Evolutionary conservation across 2,113 vertebrate species (phyloP).

Genomic region (Brachyistius frenatus): DNA sequence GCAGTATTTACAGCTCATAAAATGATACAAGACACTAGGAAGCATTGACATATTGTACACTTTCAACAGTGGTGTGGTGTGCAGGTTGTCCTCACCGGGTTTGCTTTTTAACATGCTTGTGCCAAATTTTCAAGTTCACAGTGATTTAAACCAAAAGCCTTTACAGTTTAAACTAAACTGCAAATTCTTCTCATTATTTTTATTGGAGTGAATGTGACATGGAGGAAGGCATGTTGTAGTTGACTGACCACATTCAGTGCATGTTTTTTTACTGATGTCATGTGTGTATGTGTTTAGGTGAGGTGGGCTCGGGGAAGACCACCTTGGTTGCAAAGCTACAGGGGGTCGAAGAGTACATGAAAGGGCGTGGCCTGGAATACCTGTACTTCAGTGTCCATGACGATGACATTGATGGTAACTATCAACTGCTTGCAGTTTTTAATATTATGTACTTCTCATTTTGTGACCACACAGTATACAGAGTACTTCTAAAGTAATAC

Average conservation of each 20-base stretch:
- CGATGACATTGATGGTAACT: constrained; percentile 96
- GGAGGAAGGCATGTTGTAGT: neutral
- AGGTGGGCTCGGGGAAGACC: constrained; percentile 98
- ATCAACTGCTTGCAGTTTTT: neutral
- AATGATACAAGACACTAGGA: no score
- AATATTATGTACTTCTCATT: constrained; percentile 6
- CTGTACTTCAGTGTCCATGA: constrained; percentile 97
- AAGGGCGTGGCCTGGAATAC: constrained; percentile 97
- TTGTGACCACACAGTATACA: neutral
- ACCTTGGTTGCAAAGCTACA: constrained; percentile 96
- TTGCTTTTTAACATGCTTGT: neutral
- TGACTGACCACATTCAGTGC: neutral
- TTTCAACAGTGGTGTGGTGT: neutral
- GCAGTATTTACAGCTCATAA: no score
- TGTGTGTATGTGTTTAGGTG: constrained; percentile 85
- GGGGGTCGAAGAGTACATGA: constrained; percentile 96
- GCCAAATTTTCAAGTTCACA: neutral
- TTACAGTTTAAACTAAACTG: no score
- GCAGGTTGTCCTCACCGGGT: neutral
- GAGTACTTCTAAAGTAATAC: neutral
- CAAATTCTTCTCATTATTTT: no score
- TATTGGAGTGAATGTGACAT: neutral
- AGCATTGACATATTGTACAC: no score
- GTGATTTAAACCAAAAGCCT: neutral
- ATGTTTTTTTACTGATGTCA: neutral